Percentiles rank a stretch among this genome's conserved stretches.
Conservation (phyloP, 2,888 invertebrate species). For the Leptinotarsa peninsularis region DNA sequence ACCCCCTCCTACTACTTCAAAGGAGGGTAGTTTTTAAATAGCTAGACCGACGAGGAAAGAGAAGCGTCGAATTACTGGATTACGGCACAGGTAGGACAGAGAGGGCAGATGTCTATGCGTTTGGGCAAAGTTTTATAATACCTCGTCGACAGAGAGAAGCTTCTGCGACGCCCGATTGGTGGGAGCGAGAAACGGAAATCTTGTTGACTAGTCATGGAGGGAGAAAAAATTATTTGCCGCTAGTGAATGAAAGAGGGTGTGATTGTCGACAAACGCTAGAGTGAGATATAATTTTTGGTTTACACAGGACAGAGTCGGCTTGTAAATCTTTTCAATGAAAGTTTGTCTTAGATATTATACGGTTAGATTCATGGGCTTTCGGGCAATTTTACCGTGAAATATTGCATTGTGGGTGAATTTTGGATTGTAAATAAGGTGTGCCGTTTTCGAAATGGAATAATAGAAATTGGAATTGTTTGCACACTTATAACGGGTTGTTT, state of each 20-base stretch:
- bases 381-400: constrained; percentile 39
- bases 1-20: constrained; percentile 61
- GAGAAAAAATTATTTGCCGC: constrained; percentile 63
- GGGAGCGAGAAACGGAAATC: constrained; percentile 49
- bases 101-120: constrained; percentile 46
- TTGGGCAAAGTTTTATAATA: constrained; percentile 66
- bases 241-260: constrained; percentile 60
- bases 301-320: constrained; percentile 48
- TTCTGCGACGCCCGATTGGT: constrained; percentile 22
- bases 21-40: constrained; percentile 68
- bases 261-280: constrained; percentile 49
- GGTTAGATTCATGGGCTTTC: constrained; percentile 35
- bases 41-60: constrained; percentile 58
- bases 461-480: constrained; percentile 33
- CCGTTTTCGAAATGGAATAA: constrained; percentile 29
- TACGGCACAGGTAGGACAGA: constrained; percentile 36
- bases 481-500: constrained; percentile 37
- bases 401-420: constrained; percentile 37
- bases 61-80: constrained; percentile 43
- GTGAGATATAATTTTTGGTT: constrained; percentile 53
- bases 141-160: constrained; percentile 48
- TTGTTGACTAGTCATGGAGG: constrained; percentile 57
- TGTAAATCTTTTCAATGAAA: constrained; percentile 48
- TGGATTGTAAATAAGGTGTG: constrained; percentile 34
- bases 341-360: constrained; percentile 37